Percentiles rank a stretch among this genome's conserved stretches.
These are phyloP conservation scores for Lipotes vexillifer DNA, from an alignment of 2,113 vertebrate genomes.

Conservation along the genomic window DNA sequence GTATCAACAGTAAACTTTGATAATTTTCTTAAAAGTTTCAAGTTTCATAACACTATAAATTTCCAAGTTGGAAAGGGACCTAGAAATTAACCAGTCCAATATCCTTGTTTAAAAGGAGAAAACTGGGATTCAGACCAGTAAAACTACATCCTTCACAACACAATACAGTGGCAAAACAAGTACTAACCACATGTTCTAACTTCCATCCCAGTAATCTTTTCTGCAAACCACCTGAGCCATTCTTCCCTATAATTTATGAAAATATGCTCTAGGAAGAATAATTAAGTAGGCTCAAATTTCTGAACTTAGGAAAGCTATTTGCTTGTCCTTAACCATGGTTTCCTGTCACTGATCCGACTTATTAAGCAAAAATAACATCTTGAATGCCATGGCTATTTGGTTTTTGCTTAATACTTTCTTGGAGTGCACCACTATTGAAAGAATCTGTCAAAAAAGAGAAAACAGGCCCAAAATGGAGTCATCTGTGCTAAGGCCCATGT, in stretches of 20 bases:
- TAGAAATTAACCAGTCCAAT: background rate
- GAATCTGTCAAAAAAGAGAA: background rate
- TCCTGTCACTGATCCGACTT: background rate
- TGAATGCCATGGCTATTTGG: background rate
- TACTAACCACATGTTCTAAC: background rate
- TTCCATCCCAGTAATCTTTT: background rate
- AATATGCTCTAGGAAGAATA: background rate
- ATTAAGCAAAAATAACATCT: background rate
- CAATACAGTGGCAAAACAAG: background rate
- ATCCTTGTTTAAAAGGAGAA: background rate
- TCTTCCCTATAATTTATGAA: background rate
- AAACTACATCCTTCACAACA: background rate
- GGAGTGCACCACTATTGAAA: background rate
- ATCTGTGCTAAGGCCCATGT: background rate
- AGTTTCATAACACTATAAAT: background rate
- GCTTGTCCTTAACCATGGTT: background rate
- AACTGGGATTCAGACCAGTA: background rate
- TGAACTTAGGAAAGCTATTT: background rate
- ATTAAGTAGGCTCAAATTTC: background rate
- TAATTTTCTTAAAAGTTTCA: background rate
- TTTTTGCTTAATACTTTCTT: background rate
- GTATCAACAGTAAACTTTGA: background rate
- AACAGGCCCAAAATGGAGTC: background rate
- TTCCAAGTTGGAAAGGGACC: background rate
- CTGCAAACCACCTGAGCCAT: background rate